These are phyloP conservation scores for Micromys minutus DNA, from an alignment of 2,113 vertebrate genomes.

Conservation along the genomic window DNA sequence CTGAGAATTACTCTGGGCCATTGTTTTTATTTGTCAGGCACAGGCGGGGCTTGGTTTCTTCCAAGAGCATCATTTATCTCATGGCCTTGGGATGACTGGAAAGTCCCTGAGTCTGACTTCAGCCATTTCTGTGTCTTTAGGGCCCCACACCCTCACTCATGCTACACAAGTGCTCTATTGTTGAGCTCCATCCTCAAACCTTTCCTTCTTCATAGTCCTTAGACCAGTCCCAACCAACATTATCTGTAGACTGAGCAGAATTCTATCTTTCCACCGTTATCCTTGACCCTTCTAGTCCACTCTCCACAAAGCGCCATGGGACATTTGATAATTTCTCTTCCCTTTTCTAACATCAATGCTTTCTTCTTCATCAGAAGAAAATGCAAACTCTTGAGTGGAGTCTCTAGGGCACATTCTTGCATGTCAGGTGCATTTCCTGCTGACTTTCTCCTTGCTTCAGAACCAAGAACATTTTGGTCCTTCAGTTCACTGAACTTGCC, in stretches of 20 bases:
- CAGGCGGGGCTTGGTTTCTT: no score
- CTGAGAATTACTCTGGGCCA: no score
- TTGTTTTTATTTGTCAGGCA: no score
- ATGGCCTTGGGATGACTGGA: no score
- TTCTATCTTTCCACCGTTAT: background rate
- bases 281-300: background rate
- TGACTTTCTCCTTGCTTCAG: background rate
- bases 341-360: background rate
- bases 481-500: slow-evolving; percentile 50
- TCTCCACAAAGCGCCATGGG: slow-evolving; percentile 4
- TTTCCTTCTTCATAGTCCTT: background rate
- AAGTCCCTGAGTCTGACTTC: no score
- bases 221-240: background rate
- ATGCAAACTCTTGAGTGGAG: background rate
- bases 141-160: no score
- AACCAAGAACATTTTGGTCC: slow-evolving; percentile 27
- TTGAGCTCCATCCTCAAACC: no score
- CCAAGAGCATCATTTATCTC: no score
- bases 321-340: background rate
- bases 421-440: slow-evolving; percentile 20
- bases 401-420: background rate
- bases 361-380: background rate
- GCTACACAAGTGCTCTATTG: background rate
- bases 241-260: background rate
- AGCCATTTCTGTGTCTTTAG: no score